A percentile compares a stretch with the other conserved stretches of the same genome.
These are phyloP conservation scores for Nemoura dubitans DNA, from an alignment of 2,888 invertebrate genomes.

Conservation along the genomic window DNA sequence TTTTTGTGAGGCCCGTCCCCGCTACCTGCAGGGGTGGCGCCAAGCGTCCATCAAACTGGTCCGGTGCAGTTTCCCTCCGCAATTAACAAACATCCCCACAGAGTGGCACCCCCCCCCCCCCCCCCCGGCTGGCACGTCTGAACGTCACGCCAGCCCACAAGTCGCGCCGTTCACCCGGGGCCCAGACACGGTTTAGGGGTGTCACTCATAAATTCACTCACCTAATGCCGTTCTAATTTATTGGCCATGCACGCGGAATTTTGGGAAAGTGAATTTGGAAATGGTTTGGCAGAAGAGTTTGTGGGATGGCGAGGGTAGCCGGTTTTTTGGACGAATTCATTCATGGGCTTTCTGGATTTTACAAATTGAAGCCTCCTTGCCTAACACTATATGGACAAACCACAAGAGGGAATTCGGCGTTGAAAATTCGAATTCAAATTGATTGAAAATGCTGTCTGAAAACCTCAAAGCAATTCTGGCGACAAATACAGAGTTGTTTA, in stretches of 20 bases:
- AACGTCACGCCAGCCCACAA: background rate
- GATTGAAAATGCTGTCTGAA: no score
- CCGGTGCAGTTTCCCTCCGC: no score
- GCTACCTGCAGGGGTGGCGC: background rate
- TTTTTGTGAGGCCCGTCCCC: background rate
- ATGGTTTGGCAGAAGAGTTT: background rate
- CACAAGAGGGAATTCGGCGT: no score
- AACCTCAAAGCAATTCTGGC: no score
- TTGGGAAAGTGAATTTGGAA: background rate
- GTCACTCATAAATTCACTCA: background rate
- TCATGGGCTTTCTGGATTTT: background rate
- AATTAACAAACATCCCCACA: no score
- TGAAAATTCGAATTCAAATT: no score
- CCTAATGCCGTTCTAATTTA: constrained; percentile 1
- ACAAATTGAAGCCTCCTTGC: background rate
- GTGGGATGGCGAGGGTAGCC: background rate
- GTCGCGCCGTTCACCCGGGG: background rate
- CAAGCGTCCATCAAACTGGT: background rate
- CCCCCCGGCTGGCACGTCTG: background rate
- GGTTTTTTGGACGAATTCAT: background rate
- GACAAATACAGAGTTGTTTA: no score
- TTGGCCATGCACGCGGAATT: background rate
- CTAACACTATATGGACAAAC: no score
- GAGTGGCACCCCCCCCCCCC: background rate
- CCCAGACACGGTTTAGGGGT: background rate